Conservation (phyloP, 1,140 invertebrate species). For the Hyles euphorbiae region DNA sequence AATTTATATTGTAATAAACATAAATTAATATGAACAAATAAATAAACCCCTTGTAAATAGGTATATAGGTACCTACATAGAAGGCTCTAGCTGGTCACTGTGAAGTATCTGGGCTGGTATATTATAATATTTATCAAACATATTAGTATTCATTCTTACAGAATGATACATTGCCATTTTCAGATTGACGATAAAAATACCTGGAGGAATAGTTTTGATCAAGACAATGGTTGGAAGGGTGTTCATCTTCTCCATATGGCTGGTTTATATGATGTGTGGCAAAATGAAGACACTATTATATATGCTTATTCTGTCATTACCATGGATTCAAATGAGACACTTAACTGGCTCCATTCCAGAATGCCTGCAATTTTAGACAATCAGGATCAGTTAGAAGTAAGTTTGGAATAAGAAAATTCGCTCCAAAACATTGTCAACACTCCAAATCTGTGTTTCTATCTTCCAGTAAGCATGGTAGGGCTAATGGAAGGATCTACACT, state of each 20-base stretch:
- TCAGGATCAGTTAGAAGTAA: conserved; percentile 81
- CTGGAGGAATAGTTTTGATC: conserved; percentile 73
- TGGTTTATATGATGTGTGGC: conserved; percentile 85
- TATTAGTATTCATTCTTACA: too few relatives aligned
- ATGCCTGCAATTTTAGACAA: conserved; percentile 86
- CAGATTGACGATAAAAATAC: conserved; percentile 77
- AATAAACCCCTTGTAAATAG: too few relatives aligned
- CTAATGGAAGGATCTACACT: too few relatives aligned
- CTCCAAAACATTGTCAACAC: too few relatives aligned
- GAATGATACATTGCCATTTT: too few relatives aligned
- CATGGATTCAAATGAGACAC: conserved; percentile 81
- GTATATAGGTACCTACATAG: too few relatives aligned
- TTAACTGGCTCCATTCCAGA: conserved; percentile 86
- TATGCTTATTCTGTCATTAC: conserved; percentile 89
- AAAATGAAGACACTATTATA: conserved; percentile 76
- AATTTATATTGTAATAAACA: neutral
- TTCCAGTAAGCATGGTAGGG: too few relatives aligned
- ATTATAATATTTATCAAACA: too few relatives aligned
- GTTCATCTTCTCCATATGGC: conserved; percentile 84
- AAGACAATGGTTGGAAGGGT: conserved; percentile 78
- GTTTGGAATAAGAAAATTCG: too few relatives aligned
- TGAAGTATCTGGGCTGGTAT: too few relatives aligned
- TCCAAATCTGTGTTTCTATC: too few relatives aligned
- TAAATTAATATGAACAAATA: neutral
- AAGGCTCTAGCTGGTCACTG: too few relatives aligned